Evolutionary conservation across 2,113 vertebrate species (phyloP).

Genomic region (Isichthys henryi): DNA sequence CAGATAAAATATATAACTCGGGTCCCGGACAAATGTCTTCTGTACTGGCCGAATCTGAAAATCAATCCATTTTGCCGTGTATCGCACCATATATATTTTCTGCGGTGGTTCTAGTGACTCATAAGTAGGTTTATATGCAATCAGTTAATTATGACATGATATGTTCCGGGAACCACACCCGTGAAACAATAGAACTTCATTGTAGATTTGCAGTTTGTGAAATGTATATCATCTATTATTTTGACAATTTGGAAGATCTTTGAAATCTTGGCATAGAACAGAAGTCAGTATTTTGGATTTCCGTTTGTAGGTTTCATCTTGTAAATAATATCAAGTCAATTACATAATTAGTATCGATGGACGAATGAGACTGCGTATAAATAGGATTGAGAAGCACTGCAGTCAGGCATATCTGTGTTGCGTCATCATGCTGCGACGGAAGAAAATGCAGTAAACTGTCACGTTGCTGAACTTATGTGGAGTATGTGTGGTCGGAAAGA

Average conservation of each 20-base stretch:
- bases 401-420: neutral
- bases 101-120: neutral
- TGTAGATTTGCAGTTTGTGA: neutral
- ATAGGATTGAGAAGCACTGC: neutral
- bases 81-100: neutral
- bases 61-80: neutral
- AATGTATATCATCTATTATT: neutral
- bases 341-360: neutral
- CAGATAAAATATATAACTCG: neutral
- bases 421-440: conserved; percentile 51
- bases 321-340: neutral
- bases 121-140: neutral
- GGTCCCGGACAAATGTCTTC: neutral
- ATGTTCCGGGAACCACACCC: neutral
- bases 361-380: neutral
- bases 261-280: neutral
- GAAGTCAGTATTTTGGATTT: neutral
- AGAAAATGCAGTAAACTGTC: conserved; percentile 16
- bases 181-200: neutral
- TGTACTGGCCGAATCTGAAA: neutral
- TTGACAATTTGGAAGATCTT: neutral
- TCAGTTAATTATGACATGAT: neutral
- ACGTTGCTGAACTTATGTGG: conserved; percentile 23
- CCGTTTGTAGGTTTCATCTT: neutral
- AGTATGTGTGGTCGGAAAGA: neutral